Evolutionary conservation across 2,888 invertebrate genomes (phyloP).

Genomic region (Zygogramma bicolorata): DNA sequence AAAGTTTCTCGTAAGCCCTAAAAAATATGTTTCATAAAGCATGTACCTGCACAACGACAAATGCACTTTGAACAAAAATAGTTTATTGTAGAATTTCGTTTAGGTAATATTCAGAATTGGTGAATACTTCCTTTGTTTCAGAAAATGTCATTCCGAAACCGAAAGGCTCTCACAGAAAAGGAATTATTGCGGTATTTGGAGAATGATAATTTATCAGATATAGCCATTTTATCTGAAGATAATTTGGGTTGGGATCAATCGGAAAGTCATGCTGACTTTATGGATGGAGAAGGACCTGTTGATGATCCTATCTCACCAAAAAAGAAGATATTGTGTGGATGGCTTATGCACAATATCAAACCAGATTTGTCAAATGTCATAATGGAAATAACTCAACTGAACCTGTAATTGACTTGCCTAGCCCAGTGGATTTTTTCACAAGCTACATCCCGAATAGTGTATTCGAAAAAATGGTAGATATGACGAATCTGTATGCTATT

Average conservation of each 20-base stretch:
- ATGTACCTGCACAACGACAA: not conserved
- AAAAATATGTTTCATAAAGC: not conserved
- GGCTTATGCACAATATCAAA: no score
- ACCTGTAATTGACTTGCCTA: constrained; percentile 5
- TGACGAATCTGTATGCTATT: constrained; percentile 15
- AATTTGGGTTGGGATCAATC: not conserved
- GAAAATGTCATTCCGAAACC: not conserved
- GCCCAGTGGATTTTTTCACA: not conserved
- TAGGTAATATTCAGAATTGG: not conserved
- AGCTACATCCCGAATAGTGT: not conserved
- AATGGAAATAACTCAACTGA: not conserved
- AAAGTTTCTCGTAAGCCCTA: not conserved
- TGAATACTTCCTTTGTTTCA: not conserved
- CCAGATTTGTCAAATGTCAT: not conserved
- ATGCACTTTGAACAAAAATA: not conserved
- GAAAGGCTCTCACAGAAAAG: not conserved
- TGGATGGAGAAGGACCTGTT: no score
- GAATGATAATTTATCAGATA: not conserved
- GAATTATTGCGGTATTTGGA: not conserved
- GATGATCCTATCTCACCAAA: no score
- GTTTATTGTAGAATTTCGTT: not conserved
- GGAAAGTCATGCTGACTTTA: no score
- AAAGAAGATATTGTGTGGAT: no score
- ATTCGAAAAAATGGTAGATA: constrained; percentile 7
- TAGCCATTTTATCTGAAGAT: not conserved